Base-by-base conservation (phyloP, 1,140 invertebrate species). In the Cotesia glomerata region DNA sequence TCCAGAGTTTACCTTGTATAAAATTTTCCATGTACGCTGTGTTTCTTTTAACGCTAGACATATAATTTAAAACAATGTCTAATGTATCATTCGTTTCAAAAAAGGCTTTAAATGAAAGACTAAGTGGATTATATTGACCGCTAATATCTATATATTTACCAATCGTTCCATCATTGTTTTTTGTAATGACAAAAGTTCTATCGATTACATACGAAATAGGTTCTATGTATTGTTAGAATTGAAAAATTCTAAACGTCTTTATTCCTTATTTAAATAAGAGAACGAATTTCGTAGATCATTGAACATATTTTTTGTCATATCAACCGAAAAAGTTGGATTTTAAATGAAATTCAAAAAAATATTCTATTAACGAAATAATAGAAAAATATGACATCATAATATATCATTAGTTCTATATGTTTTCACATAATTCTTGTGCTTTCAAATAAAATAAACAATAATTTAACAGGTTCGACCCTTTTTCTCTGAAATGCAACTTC, bases 121-220 rank as follows among this genome's bases (percentile, higher is more conserved):
- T 13, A 16, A 64, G 54, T 18, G 70, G 63, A 36, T 65, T 35
- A 58, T 35, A 64, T 56, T 71, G 36, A 4, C 61, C 62, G 49
- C 11, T 36, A 73, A 72, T 67, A 71, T 65, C 18, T 54, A 7
- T 26, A 49, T 63, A 11, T 34, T 69, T 76, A 14, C 63, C 18
- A 69, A 49, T 39, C 5, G 62, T 51, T 18, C 35, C 5, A 36
- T 58, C 16, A 7, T 5, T 9, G 1, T 26, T 54, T 65, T 65
- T 56, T 49, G 14, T 71, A 4, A 14, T n/a, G 49, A 39, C 45
- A 26, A 45, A 14, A 49, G 18, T 18, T 51, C 51, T 35, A 64
- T 58, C 36, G 16, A 64, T 54, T 54, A 71, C 61, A 8, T 62
- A 51, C 9, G n/a, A 11, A 5, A 5, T n/a, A 54, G 16, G 16